Conservation (phyloP, 1,140 invertebrate genomes). For the Rhopalosiphum maidis region DNA sequence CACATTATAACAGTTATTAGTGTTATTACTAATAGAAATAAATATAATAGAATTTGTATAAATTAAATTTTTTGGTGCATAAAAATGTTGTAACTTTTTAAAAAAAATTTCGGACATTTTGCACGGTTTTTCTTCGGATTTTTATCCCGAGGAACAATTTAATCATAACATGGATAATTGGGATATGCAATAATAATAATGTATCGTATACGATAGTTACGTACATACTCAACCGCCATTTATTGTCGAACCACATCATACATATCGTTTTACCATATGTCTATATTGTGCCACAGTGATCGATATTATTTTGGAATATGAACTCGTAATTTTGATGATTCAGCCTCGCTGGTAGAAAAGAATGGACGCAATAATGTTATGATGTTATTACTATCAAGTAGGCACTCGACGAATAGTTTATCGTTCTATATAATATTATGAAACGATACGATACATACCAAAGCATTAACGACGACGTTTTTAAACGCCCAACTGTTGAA, state of each 20-base stretch:
- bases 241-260: background rate
- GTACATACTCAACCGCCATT: background rate
- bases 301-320: background rate
- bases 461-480: background rate
- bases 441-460: background rate
- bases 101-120: background rate
- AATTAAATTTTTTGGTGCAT: background rate
- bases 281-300: background rate
- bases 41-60: background rate
- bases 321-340: background rate
- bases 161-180: background rate
- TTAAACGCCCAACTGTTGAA: slow-evolving; percentile 19
- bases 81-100: background rate
- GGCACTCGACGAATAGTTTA: background rate
- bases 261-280: background rate
- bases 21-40: background rate
- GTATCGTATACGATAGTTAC: background rate
- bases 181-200: background rate
- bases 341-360: background rate
- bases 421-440: background rate
- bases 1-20: background rate
- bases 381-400: background rate
- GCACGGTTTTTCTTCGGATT: background rate
- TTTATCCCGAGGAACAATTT: background rate
- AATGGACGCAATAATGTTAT: background rate